Evolutionary conservation across 2,888 invertebrate species (phyloP).

Genomic region (Amphipyra berbera): DNA sequence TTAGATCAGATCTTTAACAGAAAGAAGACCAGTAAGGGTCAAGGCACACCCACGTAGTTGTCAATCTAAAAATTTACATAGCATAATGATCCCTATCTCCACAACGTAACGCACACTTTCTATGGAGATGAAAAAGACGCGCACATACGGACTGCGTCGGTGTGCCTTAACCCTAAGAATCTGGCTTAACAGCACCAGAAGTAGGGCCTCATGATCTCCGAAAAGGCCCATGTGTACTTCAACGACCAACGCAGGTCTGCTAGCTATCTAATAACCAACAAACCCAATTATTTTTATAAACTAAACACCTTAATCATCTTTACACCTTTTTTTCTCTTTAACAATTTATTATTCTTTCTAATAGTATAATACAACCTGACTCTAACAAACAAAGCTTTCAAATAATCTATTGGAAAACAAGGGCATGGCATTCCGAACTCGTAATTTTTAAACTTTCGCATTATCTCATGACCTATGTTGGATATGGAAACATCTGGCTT

Average conservation of each 20-base stretch:
- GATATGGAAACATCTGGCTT: constrained; percentile 30
- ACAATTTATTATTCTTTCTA: constrained; percentile 48
- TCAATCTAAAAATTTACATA: too few relatives aligned
- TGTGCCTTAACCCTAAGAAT: too few relatives aligned
- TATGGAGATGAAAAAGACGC: too few relatives aligned
- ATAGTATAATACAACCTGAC: constrained; percentile 53
- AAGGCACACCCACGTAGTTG: too few relatives aligned
- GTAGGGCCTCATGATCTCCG: too few relatives aligned
- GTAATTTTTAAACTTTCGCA: constrained; percentile 36
- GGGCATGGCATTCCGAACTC: constrained; percentile 51
- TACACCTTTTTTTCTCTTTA: constrained; percentile 31
- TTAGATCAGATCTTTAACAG: too few relatives aligned
- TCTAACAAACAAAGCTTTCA: constrained; percentile 52
- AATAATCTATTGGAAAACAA: constrained; percentile 54
- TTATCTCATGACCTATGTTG: constrained; percentile 46
- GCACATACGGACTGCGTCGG: too few relatives aligned
- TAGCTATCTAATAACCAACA: neutral
- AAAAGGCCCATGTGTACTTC: too few relatives aligned
- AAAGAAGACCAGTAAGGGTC: too few relatives aligned
- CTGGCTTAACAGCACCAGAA: too few relatives aligned
- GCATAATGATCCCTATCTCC: too few relatives aligned
- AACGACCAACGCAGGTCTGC: neutral
- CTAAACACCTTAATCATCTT: constrained; percentile 27
- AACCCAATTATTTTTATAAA: constrained; percentile 21
- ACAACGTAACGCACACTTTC: too few relatives aligned